Evolutionary conservation across 1,140 invertebrate species (phyloP).

Genomic region (Eulimnadia texana): DNA sequence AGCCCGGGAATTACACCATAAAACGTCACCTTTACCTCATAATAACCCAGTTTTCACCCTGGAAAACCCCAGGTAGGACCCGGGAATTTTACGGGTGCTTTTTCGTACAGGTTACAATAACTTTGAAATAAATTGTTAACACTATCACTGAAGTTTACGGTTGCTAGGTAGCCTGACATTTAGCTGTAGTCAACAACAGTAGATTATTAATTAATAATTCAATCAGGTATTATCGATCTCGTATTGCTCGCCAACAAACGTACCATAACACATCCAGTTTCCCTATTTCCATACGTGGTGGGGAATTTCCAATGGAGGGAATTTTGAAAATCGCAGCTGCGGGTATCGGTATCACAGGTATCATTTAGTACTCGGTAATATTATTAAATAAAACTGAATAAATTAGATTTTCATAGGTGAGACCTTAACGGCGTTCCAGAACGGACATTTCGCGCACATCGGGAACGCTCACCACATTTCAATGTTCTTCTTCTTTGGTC

Average conservation of each 20-base stretch:
- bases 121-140: no score
- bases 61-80: no score
- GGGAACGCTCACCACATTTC: constrained; percentile 38
- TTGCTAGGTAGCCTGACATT: no score
- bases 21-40: no score
- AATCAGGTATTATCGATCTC: constrained; percentile 25
- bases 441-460: constrained; percentile 28
- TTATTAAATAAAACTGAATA: neutral
- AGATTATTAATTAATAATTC: neutral
- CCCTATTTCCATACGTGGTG: constrained; percentile 24
- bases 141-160: no score
- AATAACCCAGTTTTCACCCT: no score
- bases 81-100: no score
- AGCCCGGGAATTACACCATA: no score
- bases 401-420: constrained; percentile 23
- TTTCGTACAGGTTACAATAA: no score
- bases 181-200: no score
- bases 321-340: constrained; percentile 29
- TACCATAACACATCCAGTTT: constrained; percentile 28
- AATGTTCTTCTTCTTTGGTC: constrained; percentile 38
- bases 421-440: constrained; percentile 29
- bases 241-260: constrained; percentile 19
- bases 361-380: neutral
- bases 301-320: constrained; percentile 29
- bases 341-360: constrained; percentile 28